These are phyloP conservation scores for Mesocricetus auratus DNA, from an alignment of 2,113 vertebrate species.

Conservation along the genomic window DNA sequence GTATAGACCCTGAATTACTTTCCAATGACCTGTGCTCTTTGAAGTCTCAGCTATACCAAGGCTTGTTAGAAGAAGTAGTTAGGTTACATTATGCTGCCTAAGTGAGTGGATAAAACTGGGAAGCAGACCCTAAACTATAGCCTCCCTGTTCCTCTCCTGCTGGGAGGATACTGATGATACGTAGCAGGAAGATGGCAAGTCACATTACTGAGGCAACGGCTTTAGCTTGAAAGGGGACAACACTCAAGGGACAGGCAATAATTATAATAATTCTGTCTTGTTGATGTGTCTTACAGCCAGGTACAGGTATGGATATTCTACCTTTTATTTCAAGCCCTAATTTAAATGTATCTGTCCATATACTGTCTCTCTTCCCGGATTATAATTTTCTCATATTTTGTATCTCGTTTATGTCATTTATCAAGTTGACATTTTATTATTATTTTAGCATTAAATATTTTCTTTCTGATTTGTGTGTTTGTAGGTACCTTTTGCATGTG, in stretches of 20 bases:
- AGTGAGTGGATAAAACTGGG: slow-evolving; percentile 30
- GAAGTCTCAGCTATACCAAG: slow-evolving; percentile 54
- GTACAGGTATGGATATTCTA: background rate
- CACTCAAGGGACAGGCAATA: background rate
- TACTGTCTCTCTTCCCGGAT: background rate
- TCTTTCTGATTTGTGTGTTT: background rate
- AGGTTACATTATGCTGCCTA: slow-evolving; percentile 55
- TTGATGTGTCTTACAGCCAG: background rate
- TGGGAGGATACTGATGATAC: background rate
- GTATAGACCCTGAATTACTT: slow-evolving; percentile 56
- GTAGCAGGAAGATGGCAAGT: background rate
- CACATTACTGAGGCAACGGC: background rate
- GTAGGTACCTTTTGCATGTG: background rate
- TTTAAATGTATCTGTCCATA: background rate
- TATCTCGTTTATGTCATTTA: background rate
- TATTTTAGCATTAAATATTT: background rate
- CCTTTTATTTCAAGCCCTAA: background rate
- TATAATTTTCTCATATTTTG: slow-evolving; percentile 6
- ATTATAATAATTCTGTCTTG: background rate
- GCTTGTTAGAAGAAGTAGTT: slow-evolving; percentile 51
- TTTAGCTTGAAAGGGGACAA: background rate
- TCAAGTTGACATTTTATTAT: background rate
- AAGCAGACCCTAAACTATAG: slow-evolving; percentile 4
- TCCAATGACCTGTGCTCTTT: slow-evolving; percentile 44
- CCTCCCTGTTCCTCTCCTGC: background rate